Evolutionary conservation across 92 coral and sea anemone genomes (phyloP), one percentile per base, ranked within the genome.

Genomic region (Paramuricea clavata): DNA sequence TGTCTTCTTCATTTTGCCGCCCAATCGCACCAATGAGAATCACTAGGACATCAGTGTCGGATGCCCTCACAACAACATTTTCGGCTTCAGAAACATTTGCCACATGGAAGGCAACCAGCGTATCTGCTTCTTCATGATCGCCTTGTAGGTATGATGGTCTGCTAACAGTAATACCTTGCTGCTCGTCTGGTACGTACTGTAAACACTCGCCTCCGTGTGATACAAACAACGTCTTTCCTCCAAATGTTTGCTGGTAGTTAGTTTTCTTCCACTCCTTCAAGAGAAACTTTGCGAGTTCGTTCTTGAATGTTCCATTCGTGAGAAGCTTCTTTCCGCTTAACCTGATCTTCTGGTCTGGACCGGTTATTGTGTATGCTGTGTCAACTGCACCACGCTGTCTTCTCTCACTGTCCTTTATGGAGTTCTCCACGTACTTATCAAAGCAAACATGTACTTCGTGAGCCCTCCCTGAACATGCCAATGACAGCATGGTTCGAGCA

Each of bases 51-150:
- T 62, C 19, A 27, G 35, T 25, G 35, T 25, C 35, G 0, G 13
- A 25, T 62, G 35, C 33, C 6, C 35, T 62, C 35, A 62, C 70
- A 6, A 27, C 33, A 11, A 62, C 70, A 62, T 62, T 17, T 5
- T 62, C 70, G 6, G 6, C 49, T 23, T 57, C 65, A 62, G 70
- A 62, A 1, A 62, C 12, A 28, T 62, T 62, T 62, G 70, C 70
- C 12, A 8, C 35, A 17, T 62, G 70, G 6, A 62, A 62, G 6
- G 70, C 70, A 62, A 62, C 21, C 70, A 62, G 35, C 35, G 34
- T 62, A 62, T 62, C 70, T 6, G 70, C 70, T 27, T 62, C 70
- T 62, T 62, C 70, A 16, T 62, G 70, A 62, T 62, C 33, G 21
- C 70, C 70, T 62, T 62, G 70, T 31, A 62, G 70, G 5, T 62